Evolutionary conservation across 2,113 vertebrate species (phyloP), one percentile per base, ranked within the genome.

Genomic region (Sardina pilchardus): DNA sequence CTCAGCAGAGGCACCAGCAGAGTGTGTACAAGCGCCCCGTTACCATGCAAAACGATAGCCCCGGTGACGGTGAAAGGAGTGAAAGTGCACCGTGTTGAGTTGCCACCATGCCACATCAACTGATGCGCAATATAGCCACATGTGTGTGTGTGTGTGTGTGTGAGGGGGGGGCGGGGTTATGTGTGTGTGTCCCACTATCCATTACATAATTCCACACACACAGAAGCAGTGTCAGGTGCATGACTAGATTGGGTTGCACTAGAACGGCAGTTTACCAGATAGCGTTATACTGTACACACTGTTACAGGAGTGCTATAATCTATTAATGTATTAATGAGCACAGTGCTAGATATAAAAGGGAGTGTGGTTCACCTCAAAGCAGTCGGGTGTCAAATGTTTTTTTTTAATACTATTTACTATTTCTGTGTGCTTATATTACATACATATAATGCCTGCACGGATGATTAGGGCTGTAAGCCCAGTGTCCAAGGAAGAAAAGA

Each of bases 1-100:
- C 90, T 82, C 59, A 21, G 81, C 63, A 91, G 90, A 84, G 85
- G 87, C 85, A 89, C 50, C 67, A 92, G 86, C 90, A 88, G 85
- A 78, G 63, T 36, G 83, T 88, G 59, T 83, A 82, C 83, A 92
- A 94, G 91, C 83, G 85, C 91, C 91, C 88, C 84, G 94, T 94
- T 94, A 92, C 93, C 89, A 87, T 93, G 95, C 91, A 95, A 95
- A 92, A 88, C 87, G 94, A 95, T 95, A 94, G 92, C 84, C 56
- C 85, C 45, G 85, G 89, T 90, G 91, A 90, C 53, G 88, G 92
- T 89, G 90, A 93, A 93, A 94, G 88, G 82, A 95, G 94, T 94
- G 94, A 95, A 95, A 95, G 95, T 94, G 90, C 86, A 88, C 44
- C 84, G 94, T 88, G 91, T 94, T 87, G 26, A 89, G 91, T 94